Percentiles rank a stretch among this genome's conserved stretches.
These are phyloP conservation scores for Cordilura impudica DNA, from an alignment of 2,888 invertebrate genomes.

Conservation along the genomic window DNA sequence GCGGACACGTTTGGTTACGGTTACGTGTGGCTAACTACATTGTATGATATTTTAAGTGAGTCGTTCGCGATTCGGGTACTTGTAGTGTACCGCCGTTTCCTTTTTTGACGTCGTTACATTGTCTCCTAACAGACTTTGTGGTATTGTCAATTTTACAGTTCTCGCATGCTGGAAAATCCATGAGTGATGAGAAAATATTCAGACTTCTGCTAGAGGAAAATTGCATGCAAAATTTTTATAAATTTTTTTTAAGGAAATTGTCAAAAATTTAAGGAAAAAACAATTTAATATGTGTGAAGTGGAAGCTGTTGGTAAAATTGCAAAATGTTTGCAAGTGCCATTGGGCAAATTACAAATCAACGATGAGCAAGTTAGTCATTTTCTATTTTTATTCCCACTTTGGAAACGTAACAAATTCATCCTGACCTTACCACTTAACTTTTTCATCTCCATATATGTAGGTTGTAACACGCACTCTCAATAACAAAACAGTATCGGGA, in stretches of 20 bases:
- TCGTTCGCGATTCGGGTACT: no score
- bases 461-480: slow-evolving; percentile 79
- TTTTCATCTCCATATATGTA: slow-evolving; percentile 65
- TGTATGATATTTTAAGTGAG: no score
- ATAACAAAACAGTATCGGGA: slow-evolving; percentile 79
- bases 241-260: background rate
- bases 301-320: slow-evolving; percentile 78
- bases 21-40: no score
- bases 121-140: no score
- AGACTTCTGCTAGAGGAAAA: no score
- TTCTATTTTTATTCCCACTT: background rate
- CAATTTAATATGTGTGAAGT: slow-evolving; percentile 72
- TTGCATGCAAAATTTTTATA: background rate
- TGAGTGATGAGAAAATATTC: no score
- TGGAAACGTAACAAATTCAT: background rate
- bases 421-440: slow-evolving; percentile 27
- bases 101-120: no score
- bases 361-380: slow-evolving; percentile 78
- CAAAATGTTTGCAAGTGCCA: slow-evolving; percentile 79
- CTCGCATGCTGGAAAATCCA: no score
- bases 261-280: background rate
- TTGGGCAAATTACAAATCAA: slow-evolving; percentile 80
- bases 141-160: no score
- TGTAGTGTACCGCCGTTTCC: no score
- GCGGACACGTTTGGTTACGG: no score